These are phyloP conservation scores for Pteronura brasiliensis DNA, from an alignment of 2,113 vertebrate genomes.

Conservation along the genomic window DNA sequence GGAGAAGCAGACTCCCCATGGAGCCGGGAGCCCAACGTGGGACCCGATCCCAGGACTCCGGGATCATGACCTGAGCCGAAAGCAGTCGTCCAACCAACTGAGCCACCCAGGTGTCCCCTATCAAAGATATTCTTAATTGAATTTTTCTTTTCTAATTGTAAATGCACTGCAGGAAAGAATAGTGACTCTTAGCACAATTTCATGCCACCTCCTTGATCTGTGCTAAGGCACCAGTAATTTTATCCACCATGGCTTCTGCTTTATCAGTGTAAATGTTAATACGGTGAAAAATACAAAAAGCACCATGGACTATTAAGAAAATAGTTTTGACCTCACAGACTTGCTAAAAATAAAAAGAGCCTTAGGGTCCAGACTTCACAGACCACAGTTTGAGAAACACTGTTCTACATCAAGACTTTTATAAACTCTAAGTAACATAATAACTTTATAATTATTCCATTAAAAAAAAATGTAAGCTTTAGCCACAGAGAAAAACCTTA, in stretches of 20 bases:
- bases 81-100: no score
- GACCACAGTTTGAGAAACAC: not conserved
- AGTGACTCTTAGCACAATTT: not conserved
- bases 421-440: not conserved
- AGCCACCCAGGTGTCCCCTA: no score
- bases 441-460: slow-evolving; percentile 30
- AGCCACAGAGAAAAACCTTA: slow-evolving; percentile 79
- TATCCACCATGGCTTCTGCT: not conserved
- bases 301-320: not conserved
- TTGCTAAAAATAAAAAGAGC: not conserved
- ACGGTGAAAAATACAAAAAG: slow-evolving; percentile 11
- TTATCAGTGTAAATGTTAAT: not conserved
- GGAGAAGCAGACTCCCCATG: no score
- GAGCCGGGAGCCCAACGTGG: no score
- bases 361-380: not conserved
- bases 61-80: no score
- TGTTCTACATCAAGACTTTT: slow-evolving; percentile 21
- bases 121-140: not conserved
- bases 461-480: not conserved
- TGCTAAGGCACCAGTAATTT: not conserved
- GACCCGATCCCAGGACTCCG: no score
- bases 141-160: not conserved
- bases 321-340: not conserved
- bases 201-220: not conserved
- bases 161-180: not conserved